Base-by-base conservation (phyloP, 2,113 vertebrate species). In the Oceanodroma tethys region DNA sequence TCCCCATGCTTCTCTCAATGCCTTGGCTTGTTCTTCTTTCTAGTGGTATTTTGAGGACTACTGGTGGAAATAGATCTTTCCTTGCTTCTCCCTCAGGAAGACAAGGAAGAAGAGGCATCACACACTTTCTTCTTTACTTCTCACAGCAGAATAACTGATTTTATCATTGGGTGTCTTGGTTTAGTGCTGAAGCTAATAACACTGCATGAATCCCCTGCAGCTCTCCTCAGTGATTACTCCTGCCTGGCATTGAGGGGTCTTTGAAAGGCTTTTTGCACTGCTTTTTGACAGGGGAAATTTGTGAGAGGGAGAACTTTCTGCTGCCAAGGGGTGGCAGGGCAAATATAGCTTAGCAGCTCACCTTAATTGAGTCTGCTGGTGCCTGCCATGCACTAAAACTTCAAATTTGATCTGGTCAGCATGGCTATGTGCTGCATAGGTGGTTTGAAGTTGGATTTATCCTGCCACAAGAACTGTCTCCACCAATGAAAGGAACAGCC, bases 351-450 rank as follows among this genome's bases (percentile, higher is more conserved):
- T 82, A 92, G 60, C 40, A 63, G 58, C 67, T 82, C 52, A 55
- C 91, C 19, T 60, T 97, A 92, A 97, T 95, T 96, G 90, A 97
- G 92, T 83, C 92, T 93, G 81, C 84, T 71, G 68, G 76, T 93
- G 43, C 84, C 73, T 62, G 55, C 86, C 21, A 4, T 95, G 66
- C 68, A 62, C 81, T 70, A 88, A 94, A 93, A 97, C 94, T 97
- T 97, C 97, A 96, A 78, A 96, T 97, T 89, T 67, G 63, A 97
- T 98, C 94, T 88, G 96, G 96, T 89, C 97, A 88, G 81, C 30
- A 34, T 91, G 86, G 83, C 90, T 93, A 36, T 70, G 72, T 1
- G 0, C 81, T 97, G 94, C 93, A 96, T 60, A 95, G 93, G 94
- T 82, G 96, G 80, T 93, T 97, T 95, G 97, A 97, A 95, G 92